Percentiles rank a stretch among this genome's conserved stretches.
Conservation (phyloP, 2,888 invertebrate genomes). For the Dioctria rufipes region DNA sequence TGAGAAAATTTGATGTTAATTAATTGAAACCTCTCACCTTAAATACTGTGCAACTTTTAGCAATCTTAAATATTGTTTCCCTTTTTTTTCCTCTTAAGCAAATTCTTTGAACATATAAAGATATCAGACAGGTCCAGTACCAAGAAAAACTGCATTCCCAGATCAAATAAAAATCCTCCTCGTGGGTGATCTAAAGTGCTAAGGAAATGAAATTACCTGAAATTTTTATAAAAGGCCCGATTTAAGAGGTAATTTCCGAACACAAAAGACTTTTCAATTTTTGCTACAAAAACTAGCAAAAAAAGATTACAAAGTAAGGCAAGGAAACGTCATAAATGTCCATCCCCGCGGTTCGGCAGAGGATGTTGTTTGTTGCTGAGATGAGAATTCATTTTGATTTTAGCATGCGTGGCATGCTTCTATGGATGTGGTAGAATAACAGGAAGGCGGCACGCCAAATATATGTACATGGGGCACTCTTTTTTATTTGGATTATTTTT, state of each 20-base stretch:
- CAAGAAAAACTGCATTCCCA: too few relatives aligned
- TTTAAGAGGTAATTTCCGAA: background rate
- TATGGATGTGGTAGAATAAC: background rate
- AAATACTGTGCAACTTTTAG: too few relatives aligned
- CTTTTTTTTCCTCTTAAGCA: too few relatives aligned
- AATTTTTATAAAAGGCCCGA: background rate
- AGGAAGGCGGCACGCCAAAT: background rate
- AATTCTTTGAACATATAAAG: too few relatives aligned
- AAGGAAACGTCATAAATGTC: background rate
- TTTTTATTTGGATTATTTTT: background rate
- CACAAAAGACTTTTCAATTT: background rate
- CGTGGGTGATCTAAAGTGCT: background rate
- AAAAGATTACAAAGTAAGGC: background rate
- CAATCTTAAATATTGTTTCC: too few relatives aligned
- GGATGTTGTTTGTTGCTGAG: background rate
- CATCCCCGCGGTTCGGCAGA: background rate
- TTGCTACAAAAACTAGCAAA: background rate
- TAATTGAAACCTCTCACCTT: too few relatives aligned
- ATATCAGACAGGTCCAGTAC: too few relatives aligned
- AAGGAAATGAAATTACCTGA: background rate
- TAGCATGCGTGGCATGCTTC: background rate
- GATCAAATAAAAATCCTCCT: background rate
- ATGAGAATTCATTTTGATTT: background rate
- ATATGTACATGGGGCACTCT: background rate
- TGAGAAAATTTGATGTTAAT: too few relatives aligned